Evolutionary conservation across 2,888 invertebrate species (phyloP).

Genomic region (Theretra japonica): DNA sequence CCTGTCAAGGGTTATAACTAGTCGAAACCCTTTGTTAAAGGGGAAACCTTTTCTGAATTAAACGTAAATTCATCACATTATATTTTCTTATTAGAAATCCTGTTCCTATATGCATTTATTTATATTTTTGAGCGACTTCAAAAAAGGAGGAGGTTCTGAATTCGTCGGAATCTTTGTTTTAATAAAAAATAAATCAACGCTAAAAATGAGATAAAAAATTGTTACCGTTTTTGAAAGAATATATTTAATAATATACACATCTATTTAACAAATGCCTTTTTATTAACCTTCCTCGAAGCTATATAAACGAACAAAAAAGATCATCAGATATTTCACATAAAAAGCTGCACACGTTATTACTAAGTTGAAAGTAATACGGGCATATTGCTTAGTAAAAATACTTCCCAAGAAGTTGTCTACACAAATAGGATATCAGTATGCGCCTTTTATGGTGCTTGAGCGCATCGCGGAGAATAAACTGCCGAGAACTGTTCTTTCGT

Average conservation of each 20-base stretch:
- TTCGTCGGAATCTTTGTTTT: too few species aligned
- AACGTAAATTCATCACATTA: too few species aligned
- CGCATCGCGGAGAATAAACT: conserved; percentile 7
- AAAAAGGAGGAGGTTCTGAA: too few species aligned
- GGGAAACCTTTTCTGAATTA: not conserved
- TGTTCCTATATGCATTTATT: too few species aligned
- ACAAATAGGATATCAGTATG: conserved; percentile 24
- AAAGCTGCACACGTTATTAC: not conserved
- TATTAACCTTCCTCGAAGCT: not conserved
- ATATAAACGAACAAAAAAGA: not conserved
- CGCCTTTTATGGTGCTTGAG: conserved; percentile 12
- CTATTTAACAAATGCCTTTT: not conserved
- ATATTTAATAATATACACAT: too few species aligned
- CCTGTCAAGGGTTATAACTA: not conserved
- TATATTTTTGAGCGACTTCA: too few species aligned
- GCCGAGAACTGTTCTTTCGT: conserved; percentile 7
- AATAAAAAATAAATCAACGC: too few species aligned
- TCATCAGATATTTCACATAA: not conserved
- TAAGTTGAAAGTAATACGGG: conserved; percentile 3
- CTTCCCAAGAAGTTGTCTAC: conserved; percentile 11
- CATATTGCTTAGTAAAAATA: conserved; percentile 2
- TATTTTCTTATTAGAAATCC: too few species aligned
- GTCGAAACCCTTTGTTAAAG: not conserved
- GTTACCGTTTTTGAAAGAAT: too few species aligned
- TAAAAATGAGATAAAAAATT: too few species aligned